Evolutionary conservation across 2,113 vertebrate species (phyloP).

Genomic region (Heterochromis multidens): DNA sequence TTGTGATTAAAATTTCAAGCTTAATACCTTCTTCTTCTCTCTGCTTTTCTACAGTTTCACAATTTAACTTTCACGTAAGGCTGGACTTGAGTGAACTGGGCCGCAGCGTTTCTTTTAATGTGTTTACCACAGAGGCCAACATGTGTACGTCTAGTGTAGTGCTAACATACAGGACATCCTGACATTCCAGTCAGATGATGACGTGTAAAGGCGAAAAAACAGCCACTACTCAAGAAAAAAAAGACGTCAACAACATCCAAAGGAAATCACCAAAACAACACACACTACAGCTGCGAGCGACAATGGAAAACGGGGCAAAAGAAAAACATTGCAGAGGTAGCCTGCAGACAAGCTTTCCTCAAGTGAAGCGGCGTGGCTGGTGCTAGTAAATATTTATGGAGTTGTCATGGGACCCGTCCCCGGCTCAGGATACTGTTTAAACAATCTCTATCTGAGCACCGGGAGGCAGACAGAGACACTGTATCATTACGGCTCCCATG

Average conservation of each 20-base stretch:
- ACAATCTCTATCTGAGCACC: slow-evolving; percentile 74
- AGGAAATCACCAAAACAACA: slow-evolving; percentile 48
- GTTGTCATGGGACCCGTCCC: slow-evolving; percentile 81
- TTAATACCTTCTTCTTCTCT: too few relatives aligned
- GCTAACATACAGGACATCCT: slow-evolving; percentile 30
- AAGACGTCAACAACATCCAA: slow-evolving; percentile 28
- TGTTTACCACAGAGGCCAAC: neutral
- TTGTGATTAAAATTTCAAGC: neutral
- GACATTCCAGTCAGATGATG: slow-evolving; percentile 11
- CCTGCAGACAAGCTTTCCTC: slow-evolving; percentile 57
- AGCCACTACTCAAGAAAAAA: neutral
- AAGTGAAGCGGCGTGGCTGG: slow-evolving; percentile 50
- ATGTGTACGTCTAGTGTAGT: neutral
- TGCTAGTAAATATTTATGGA: slow-evolving; percentile 79
- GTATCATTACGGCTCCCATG: slow-evolving; percentile 73
- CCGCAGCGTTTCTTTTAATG: neutral
- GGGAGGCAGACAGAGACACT: slow-evolving; percentile 66
- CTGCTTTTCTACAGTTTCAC: too few relatives aligned
- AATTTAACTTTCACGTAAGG: neutral
- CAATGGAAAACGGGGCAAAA: slow-evolving; percentile 48
- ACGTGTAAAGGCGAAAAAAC: neutral
- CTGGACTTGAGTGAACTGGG: neutral
- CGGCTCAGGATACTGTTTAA: slow-evolving; percentile 76
- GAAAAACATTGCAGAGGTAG: slow-evolving; percentile 56
- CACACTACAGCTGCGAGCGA: slow-evolving; percentile 31